Evolutionary conservation across 2,888 invertebrate species (phyloP).

Genomic region (Drosophila paranaensis): DNA sequence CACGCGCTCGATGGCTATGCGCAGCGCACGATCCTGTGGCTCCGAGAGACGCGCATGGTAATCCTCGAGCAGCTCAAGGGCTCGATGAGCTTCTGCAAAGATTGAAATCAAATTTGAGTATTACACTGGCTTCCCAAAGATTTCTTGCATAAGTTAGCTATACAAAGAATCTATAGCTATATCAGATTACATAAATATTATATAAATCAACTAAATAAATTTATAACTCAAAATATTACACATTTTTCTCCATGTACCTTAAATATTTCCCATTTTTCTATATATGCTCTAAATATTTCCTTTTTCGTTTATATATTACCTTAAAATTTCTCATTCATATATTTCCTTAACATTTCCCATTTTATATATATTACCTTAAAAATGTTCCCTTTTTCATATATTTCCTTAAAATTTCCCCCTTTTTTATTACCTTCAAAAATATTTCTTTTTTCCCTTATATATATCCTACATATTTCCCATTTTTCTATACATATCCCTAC

Average conservation of each 20-base stretch:
- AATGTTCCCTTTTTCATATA: too few relatives aligned
- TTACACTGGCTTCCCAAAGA: not conserved
- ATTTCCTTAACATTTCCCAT: too few relatives aligned
- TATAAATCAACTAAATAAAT: not conserved
- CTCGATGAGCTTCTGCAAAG: conserved; percentile 96
- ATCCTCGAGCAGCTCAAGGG: conserved; percentile 98
- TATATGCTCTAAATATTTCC: too few relatives aligned
- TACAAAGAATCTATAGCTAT: not conserved
- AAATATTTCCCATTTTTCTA: not conserved
- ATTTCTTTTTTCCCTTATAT: too few relatives aligned
- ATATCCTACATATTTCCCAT: too few relatives aligned
- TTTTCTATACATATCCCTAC: too few relatives aligned
- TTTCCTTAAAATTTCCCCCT: too few relatives aligned
- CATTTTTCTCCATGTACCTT: not conserved
- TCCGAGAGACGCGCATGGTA: conserved; percentile 97
- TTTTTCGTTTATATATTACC: too few relatives aligned
- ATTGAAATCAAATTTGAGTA: not conserved
- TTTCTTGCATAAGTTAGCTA: not conserved
- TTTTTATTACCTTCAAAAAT: too few relatives aligned
- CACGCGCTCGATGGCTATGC: conserved; percentile 98
- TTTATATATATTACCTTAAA: too few relatives aligned
- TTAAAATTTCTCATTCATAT: too few relatives aligned
- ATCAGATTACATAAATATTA: not conserved
- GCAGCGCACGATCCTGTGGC: conserved; percentile 97
- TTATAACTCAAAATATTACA: not conserved